Evolutionary conservation across 2,888 invertebrate genomes (phyloP), one percentile per base, ranked within the genome.

Genomic region (Helicoverpa assulta): DNA sequence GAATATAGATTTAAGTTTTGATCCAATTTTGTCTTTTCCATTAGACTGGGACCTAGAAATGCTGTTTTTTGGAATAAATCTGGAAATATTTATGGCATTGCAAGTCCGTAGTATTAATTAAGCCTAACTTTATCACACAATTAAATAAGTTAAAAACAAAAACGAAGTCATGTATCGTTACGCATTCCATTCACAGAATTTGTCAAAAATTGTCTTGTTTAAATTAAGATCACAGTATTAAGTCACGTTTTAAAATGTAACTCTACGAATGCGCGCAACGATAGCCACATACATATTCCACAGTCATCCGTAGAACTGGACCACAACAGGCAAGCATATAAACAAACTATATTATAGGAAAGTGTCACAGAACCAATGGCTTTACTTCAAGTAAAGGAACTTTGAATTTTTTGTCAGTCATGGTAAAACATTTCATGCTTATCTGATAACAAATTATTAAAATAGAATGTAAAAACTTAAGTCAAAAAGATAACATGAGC

Each of bases 141-240:
- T 88, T 84, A 90, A 93, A 93, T 94, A 94, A 94, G 89, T 94
- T 92, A 94, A 91, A 89, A 92, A 91, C 86, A 90, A 90, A 90
- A 92, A 91, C 86, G 69, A 85, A 90, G 86, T 89, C 78, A 88
- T 87, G 83, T 89, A 94, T 93, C 93, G 90, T 94, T 94, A 72
- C 91, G 88, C 91, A 67, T 85, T 84, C 76, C 91, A 91, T 92
- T 90, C 93, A 92, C 89, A 94, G 94, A 94, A 93, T 92, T 92
- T 91, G 90, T 94, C 92, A 92, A 94, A 93, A 94, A 93, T 92
- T 94, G 90, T 90, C 90, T 93, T 91, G 89, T 89, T 95, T 95
- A 95, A 95, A 95, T 94, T 95, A 95, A 94, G 94, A 95, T 95
- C 95, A 95, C 95, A 95, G 95, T 93, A 92, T 93, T 94, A 95